Percentiles rank a stretch among this genome's conserved stretches.
Evolutionary conservation across 2,888 invertebrate genomes (phyloP).

Genomic region (Yponomeuta plumbellus): DNA sequence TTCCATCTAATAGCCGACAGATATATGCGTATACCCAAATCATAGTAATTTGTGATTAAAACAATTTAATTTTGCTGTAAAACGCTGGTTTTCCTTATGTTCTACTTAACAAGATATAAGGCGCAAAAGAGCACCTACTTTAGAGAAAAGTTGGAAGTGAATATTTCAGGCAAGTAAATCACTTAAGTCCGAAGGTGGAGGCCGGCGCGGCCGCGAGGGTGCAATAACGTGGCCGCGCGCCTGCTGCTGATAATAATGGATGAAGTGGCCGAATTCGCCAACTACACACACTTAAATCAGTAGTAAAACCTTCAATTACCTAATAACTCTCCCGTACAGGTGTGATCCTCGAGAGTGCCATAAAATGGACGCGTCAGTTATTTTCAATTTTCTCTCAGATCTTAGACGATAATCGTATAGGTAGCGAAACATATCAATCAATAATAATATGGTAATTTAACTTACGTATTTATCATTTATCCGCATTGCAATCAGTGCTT

Average conservation of each 20-base stretch:
- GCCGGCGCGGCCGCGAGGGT: constrained; percentile 46
- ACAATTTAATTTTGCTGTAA: too few relatives aligned
- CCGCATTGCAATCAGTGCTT: background rate
- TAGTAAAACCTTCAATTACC: constrained; percentile 14
- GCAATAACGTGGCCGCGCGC: constrained; percentile 40
- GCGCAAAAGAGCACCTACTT: background rate
- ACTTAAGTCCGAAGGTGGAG: constrained; percentile 13
- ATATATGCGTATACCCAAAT: too few relatives aligned
- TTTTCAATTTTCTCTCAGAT: background rate
- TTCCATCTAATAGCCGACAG: too few relatives aligned
- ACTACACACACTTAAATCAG: constrained; percentile 33
- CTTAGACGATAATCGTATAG: too few relatives aligned
- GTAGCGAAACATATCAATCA: background rate
- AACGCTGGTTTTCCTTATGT: too few relatives aligned
- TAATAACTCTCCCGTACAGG: constrained; percentile 18
- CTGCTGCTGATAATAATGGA: constrained; percentile 50
- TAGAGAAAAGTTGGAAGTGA: background rate
- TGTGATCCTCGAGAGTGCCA: constrained; percentile 19
- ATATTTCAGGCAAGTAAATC: constrained; percentile 17
- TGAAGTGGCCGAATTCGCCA: constrained; percentile 39
- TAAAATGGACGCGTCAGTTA: background rate
- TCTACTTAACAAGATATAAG: constrained; percentile 17
- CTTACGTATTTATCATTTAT: background rate
- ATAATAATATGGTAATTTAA: background rate
- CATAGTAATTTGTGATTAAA: too few relatives aligned